A percentile compares a stretch with the other conserved stretches of the same genome.
phyloP scores from a whole-genome alignment of 2,113 vertebrate species.

The Herpetotheres cachinnans region DNA sequence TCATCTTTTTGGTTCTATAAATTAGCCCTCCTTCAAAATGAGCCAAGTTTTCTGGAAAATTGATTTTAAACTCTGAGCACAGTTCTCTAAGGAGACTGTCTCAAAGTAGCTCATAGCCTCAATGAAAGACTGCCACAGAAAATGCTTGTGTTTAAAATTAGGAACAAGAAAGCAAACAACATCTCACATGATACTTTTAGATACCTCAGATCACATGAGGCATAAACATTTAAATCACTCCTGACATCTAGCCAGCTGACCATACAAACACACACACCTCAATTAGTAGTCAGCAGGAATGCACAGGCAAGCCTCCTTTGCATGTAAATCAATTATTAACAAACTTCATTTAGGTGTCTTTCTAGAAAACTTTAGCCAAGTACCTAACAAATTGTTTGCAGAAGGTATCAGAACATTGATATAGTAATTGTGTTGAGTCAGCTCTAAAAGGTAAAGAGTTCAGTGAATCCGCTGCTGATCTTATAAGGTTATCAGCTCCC shows the following conservation, averaged over 20 bases:
- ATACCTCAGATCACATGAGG: conserved; percentile 58
- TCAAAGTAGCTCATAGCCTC: neutral
- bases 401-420: conserved; percentile 63
- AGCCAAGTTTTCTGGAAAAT: neutral
- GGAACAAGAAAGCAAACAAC: conserved; percentile 51
- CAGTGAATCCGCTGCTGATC: conserved; percentile 21
- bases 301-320: conserved; percentile 37
- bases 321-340: conserved; percentile 63
- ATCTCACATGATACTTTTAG: conserved; percentile 50
- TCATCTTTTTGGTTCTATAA: neutral
- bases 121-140: neutral
- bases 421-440: conserved; percentile 52
- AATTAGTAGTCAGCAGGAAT: conserved; percentile 48
- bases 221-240: conserved; percentile 47
- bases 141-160: conserved; percentile 38
- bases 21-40: neutral
- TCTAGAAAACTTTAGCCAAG: conserved; percentile 68
- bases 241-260: conserved; percentile 40
- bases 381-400: conserved; percentile 65
- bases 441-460: conserved; percentile 36
- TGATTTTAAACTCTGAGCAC: neutral
- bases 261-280: neutral
- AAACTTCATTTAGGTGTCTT: conserved; percentile 28
- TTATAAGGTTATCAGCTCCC: conserved; percentile 29
- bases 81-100: neutral